Evolutionary conservation across 1,140 invertebrate genomes (phyloP).

Genomic region (Bilobella aurantiaca): DNA sequence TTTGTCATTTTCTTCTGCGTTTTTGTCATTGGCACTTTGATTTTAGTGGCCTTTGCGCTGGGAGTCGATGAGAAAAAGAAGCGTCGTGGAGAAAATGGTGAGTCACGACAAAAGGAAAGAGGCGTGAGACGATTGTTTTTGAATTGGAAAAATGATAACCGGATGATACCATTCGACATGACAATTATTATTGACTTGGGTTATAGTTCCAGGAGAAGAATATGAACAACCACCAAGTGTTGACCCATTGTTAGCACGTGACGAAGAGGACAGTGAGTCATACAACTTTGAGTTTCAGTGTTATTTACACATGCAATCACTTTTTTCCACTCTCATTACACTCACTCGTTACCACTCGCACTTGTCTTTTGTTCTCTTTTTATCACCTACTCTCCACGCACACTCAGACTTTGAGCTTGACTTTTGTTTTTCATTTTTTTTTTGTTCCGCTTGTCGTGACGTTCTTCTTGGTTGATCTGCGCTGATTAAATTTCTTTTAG

Average conservation of each 20-base stretch:
- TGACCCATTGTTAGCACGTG: constrained; percentile 1
- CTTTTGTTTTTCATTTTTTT: not conserved
- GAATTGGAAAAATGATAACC: no score
- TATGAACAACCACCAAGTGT: not conserved
- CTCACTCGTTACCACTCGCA: no score
- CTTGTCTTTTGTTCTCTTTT: not conserved
- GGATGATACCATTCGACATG: not conserved
- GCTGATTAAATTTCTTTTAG: not conserved
- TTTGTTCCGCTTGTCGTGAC: not conserved
- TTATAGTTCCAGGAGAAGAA: not conserved
- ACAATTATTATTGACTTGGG: not conserved
- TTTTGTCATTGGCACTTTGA: constrained; percentile 26
- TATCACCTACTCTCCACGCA: not conserved
- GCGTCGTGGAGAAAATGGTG: constrained; percentile 9
- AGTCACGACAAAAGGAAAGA: no score
- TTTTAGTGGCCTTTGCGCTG: constrained; percentile 21
- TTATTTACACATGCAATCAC: no score
- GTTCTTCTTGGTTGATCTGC: constrained; percentile 6
- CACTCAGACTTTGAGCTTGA: not conserved
- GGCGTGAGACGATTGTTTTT: no score
- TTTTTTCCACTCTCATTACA: no score
- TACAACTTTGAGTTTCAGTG: not conserved
- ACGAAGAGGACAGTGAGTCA: not conserved
- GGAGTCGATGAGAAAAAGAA: not conserved
- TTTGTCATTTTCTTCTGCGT: constrained; percentile 39